Evolutionary conservation across 2,888 invertebrate genomes (phyloP), one percentile per base, ranked within the genome.

Genomic region (Vannuccia rotundouncinata): DNA sequence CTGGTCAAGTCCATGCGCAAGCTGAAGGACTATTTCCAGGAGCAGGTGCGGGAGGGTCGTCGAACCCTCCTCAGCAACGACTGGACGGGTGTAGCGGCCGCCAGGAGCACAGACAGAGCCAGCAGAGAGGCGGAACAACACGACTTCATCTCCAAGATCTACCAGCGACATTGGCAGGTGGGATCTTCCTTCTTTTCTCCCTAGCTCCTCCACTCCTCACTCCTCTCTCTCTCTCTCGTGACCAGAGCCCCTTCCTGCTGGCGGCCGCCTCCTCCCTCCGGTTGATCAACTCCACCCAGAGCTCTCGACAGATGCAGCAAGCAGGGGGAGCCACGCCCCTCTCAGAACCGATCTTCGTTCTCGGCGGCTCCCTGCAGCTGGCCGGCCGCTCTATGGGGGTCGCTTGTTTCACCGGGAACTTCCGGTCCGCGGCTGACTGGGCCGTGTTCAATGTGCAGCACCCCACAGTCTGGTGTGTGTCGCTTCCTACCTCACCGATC

Each of bases 371-470:
- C 29, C 77, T 80, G n/a, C 77, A 79, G 17, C 79, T 80, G 0
- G 77, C 25, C 13, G 80, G 80, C 28, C 22, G 75, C 2, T 2
- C 29, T 5, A 17, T 80, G n/a, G 77, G 31, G 29, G 28, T 80
- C 10, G 80, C 80, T 10, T 80, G 80, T 59, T 80, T 80, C 59
- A 75, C 80, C 1, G 80, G 80, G 1, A 80, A 27, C n/a, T 80
- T 80, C 45, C 29, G 78, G 31, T 78, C 80, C 1, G 80, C 80
- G 0, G 31, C 76, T 1, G 76, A 78, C 22, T 80, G 80, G 80
- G 80, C 80, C 1, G 80, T 80, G 2, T 80, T 80, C 79, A 77
- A 66, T 76, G 73, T 79, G 10, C 79, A 79, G 31, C 74, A 79
- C 30, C 66, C 66, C 5, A 79, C 79, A 2, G 74, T 66, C n/a